Evolutionary conservation across 2,888 invertebrate species (phyloP).

Genomic region (Lithophane socia): DNA sequence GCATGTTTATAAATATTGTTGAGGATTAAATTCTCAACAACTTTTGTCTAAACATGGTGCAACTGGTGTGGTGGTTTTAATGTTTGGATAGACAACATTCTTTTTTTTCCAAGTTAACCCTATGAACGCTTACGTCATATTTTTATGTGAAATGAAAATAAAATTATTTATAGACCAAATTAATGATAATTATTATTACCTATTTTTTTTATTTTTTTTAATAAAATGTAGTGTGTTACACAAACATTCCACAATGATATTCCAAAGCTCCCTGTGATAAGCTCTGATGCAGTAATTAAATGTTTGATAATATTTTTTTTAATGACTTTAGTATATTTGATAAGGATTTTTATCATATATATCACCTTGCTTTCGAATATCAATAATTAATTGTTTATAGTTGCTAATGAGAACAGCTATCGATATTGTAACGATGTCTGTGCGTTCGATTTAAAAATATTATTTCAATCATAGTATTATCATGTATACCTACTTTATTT

Average conservation of each 20-base stretch:
- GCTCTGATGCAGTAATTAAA: slow-evolving; percentile 52
- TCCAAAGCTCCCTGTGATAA: slow-evolving; percentile 80
- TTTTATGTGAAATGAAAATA: background rate
- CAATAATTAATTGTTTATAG: slow-evolving; percentile 27
- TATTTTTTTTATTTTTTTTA: background rate
- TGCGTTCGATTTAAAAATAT: slow-evolving; percentile 20
- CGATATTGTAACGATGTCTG: slow-evolving; percentile 7
- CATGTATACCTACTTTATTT: slow-evolving; percentile 26
- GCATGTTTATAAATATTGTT: too few relatives aligned
- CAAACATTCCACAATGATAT: slow-evolving; percentile 70
- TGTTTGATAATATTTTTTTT: slow-evolving; percentile 49
- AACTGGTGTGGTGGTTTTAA: slow-evolving; percentile 11
- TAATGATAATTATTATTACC: too few relatives aligned
- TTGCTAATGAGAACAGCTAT: slow-evolving; percentile 30
- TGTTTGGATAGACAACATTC: slow-evolving; percentile 7
- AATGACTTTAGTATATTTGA: slow-evolving; percentile 48
- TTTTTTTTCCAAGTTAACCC: slow-evolving; percentile 33
- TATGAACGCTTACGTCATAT: slow-evolving; percentile 23
- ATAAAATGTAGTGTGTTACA: slow-evolving; percentile 47
- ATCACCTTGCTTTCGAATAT: slow-evolving; percentile 41
- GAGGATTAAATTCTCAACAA: too few relatives aligned
- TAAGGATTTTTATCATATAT: slow-evolving; percentile 44
- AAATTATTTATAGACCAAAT: background rate
- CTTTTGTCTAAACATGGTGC: too few relatives aligned
- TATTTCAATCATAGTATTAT: slow-evolving; percentile 29